A percentile compares a stretch with the other conserved stretches of the same genome.
Evolutionary conservation across 1,140 invertebrate species (phyloP).

Genomic region (Idris sp.): DNA sequence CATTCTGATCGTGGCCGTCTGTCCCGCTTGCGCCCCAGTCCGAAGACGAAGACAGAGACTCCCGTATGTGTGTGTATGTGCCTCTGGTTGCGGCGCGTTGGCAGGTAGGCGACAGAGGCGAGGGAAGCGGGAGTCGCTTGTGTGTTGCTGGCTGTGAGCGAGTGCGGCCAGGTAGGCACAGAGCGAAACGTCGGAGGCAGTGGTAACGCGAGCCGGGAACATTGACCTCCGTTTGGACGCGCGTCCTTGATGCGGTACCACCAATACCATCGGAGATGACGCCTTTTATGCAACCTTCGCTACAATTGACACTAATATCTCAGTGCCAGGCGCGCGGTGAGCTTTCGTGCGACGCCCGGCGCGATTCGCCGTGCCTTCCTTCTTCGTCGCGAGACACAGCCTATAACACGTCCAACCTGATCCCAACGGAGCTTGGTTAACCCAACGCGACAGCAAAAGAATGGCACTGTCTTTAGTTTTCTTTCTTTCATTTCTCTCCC

Average conservation of each 20-base stretch:
- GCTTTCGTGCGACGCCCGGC: slow-evolving; percentile 66
- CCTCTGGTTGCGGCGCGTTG: slow-evolving; percentile 9
- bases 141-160: no score
- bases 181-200: slow-evolving; percentile 44
- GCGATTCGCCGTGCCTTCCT: no score
- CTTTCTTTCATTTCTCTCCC: no score
- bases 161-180: slow-evolving; percentile 54
- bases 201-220: slow-evolving; percentile 68
- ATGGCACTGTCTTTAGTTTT: no score
- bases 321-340: no score
- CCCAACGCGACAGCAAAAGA: no score
- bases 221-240: slow-evolving; percentile 74
- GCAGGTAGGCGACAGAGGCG: slow-evolving; percentile 33
- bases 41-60: slow-evolving; percentile 11
- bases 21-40: no score
- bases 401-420: no score
- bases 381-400: no score
- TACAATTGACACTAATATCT: slow-evolving; percentile 70
- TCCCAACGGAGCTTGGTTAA: no score
- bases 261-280: slow-evolving; percentile 69
- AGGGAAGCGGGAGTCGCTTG: slow-evolving; percentile 7
- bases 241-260: slow-evolving; percentile 75
- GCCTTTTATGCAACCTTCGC: slow-evolving; percentile 74
- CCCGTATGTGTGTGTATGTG: background rate
- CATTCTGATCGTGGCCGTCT: no score